Conservation (phyloP, 2,797 vertebrate genomes). For the Gambusia yucatana region DNA sequence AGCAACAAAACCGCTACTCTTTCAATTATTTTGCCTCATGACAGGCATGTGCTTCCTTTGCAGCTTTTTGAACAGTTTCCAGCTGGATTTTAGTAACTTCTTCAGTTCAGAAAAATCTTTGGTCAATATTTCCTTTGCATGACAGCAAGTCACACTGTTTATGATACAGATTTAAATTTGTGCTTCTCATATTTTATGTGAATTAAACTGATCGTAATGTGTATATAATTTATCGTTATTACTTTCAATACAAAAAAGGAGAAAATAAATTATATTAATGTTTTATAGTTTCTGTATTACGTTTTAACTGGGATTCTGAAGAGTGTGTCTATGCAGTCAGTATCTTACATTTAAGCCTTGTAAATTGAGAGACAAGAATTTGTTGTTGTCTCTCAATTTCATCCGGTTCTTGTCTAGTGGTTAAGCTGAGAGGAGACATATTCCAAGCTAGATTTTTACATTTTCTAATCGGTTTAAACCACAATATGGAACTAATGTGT, state of each 20-base stretch:
- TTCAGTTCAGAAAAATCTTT: slow-evolving; percentile 3
- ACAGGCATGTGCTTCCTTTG: slow-evolving; percentile 46
- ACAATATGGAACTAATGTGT: no score
- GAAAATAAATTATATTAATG: background rate
- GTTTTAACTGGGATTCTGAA: no score
- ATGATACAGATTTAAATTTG: background rate
- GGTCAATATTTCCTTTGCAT: background rate
- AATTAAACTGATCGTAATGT: background rate
- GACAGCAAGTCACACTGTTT: background rate
- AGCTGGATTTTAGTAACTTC: slow-evolving; percentile 31
- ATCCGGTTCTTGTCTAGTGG: no score
- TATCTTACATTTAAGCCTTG: no score
- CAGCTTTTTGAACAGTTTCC: slow-evolving; percentile 41
- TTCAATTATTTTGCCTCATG: slow-evolving; percentile 42
- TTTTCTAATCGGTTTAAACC: no score
- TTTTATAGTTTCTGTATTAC: no score
- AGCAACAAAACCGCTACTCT: slow-evolving; percentile 20
- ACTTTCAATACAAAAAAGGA: background rate
- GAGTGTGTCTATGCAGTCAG: no score
- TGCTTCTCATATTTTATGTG: background rate
- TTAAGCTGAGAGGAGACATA: no score
- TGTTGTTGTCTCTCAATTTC: no score
- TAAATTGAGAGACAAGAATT: no score
- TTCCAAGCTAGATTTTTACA: no score
- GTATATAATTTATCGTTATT: background rate